These are phyloP conservation scores for Listronotus oregonensis DNA, from an alignment of 1,140 invertebrate genomes.

Conservation along the genomic window DNA sequence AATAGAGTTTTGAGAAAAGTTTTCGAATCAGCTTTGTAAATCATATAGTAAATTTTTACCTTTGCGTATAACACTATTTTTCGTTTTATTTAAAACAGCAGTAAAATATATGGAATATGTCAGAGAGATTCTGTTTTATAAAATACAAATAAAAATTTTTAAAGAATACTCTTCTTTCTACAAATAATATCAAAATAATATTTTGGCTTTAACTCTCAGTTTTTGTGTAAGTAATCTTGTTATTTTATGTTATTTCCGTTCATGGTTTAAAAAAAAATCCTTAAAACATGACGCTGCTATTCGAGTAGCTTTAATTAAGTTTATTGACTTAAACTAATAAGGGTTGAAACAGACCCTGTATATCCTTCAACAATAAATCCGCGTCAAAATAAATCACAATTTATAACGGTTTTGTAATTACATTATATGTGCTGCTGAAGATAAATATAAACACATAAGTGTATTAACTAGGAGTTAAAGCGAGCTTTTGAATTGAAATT, in stretches of 20 bases:
- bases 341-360: constrained; percentile 23
- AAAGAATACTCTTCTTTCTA: no score
- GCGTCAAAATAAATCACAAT: constrained; percentile 25
- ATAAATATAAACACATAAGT: constrained; percentile 25
- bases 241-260: no score
- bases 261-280: no score
- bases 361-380: constrained; percentile 9
- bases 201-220: no score
- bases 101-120: background rate
- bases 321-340: no score
- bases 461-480: constrained; percentile 23
- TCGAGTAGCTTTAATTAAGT: no score
- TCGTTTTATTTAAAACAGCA: constrained; percentile 2
- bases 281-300: no score
- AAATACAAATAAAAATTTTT: no score
- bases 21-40: constrained; percentile 15
- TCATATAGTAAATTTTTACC: constrained; percentile 13
- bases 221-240: no score
- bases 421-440: constrained; percentile 13
- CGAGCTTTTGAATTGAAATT: constrained; percentile 28
- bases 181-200: no score
- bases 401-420: constrained; percentile 27
- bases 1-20: constrained; percentile 24
- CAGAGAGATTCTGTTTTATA: no score
- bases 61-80: constrained; percentile 17